Evolutionary conservation across 2,888 invertebrate genomes (phyloP), one percentile per base, ranked within the genome.

Genomic region (Habroteleia sp.): DNA sequence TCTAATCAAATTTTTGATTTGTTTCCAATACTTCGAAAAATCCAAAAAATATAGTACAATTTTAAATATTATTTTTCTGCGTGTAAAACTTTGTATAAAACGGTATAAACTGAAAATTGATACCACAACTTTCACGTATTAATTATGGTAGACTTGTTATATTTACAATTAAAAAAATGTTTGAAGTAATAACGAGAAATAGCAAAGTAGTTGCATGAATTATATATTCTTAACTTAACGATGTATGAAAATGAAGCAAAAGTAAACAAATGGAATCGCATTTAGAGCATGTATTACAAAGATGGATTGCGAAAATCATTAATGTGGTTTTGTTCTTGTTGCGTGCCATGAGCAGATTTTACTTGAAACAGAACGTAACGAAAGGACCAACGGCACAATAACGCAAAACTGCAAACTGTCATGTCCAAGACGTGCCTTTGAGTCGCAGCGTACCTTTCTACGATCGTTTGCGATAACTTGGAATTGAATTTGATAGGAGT

Each of bases 291-390:
- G 7, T 8, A 37, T 0, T 35, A 25, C 37, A 25, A 37, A 52
- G 52, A 52, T 13, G 44, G 10, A 35, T 33, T 44, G 13, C 25
- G 58, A 58, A 58, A 35, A 58, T 44, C 16, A 14, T 31, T 29
- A 17, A 33, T 44, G 25, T 23, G 10, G 62, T 62, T 48, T 48
- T 62, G 48, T 48, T 39, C 48, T 39, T 29, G 39, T 62, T 48
- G 39, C 39, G 62, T 62, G 62, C 37, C 62, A 62, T 29, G 29
- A 20, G 8, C 48, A 62, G 48, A 62, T 58, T 62, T 62, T 62
- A 62, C 39, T 39, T 31, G 48, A 39, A 46, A 39, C 39, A 20
- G 39, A 48, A 62, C 39, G 39, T 39, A 48, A 48, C 46, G 37
- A 46, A 46, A 46, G 46, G 46, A 37, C 46, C 27, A 23, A 23